phyloP scores from a whole-genome alignment of 2,888 invertebrate species.

The Ichneumoninae sp. region DNA sequence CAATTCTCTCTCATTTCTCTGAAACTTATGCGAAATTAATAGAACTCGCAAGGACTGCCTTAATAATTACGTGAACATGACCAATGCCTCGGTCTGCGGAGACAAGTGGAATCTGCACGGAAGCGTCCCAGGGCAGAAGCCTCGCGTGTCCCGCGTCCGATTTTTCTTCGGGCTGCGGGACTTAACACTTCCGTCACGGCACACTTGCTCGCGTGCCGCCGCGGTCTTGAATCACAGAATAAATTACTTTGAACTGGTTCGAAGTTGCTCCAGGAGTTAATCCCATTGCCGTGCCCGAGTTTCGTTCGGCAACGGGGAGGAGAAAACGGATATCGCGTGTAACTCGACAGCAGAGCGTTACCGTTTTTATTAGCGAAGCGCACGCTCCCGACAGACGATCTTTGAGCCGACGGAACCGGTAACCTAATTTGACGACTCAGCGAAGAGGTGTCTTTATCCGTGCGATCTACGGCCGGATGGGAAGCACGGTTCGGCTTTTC shows the following conservation, averaged over 20 bases:
- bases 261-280: slow-evolving; percentile 1
- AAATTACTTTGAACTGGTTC: slow-evolving; percentile 29
- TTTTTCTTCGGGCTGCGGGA: background rate
- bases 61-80: background rate
- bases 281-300: slow-evolving; percentile 9
- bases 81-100: background rate
- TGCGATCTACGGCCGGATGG: background rate
- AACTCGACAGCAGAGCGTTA: background rate
- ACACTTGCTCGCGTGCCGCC: slow-evolving; percentile 1
- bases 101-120: background rate
- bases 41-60: background rate
- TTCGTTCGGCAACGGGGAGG: slow-evolving; percentile 3
- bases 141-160: background rate
- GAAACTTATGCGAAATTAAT: background rate
- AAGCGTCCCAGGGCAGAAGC: background rate
- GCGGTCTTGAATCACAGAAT: slow-evolving; percentile 12
- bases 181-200: background rate
- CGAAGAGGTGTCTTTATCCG: background rate
- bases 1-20: no score
- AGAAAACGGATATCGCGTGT: slow-evolving; percentile 9
- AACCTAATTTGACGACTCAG: background rate
- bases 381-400: background rate
- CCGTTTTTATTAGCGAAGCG: slow-evolving; percentile 13
- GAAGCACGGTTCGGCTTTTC: background rate
- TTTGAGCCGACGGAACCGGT: background rate